Base-by-base conservation (phyloP, 2,888 invertebrate species). In the Tortricodes alternella region DNA sequence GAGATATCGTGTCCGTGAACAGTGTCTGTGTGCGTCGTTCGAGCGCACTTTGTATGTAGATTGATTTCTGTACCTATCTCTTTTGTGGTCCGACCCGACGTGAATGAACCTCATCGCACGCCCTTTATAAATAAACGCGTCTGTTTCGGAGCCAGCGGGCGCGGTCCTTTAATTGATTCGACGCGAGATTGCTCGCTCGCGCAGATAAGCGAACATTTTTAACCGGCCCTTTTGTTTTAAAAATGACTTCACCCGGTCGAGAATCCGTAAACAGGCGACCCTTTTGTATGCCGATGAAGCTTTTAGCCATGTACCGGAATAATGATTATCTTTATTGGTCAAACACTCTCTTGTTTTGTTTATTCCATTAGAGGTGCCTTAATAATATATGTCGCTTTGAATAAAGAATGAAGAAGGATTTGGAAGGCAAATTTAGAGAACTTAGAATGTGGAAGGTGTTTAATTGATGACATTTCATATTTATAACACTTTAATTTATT, bases 81-180 rank as follows among this genome's bases (percentile, higher is more conserved):
- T n/a, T n/a, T n/a, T n/a, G n/a, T n/a, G n/a, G n/a, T n/a, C n/a
- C n/a, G n/a, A n/a, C n/a, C n/a, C n/a, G n/a, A 24, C 23, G 29
- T 21, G 21, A 53, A 37, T 53, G 37, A 37, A 49, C 49, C 13
- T 34, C 46, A 48, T 43, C 35, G 57, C 46, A 51, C 44, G 46
- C 49, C 56, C 49, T 64, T 62, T 57, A 64, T 65, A 68, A 65
- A 65, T 65, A 65, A 63, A 59, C 60, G 61, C 53, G 52, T 50
- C 59, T 46, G 57, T 57, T 59, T 52, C 63, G 64, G 60, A n/a
- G 53, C 58, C 67, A 66, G 61, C 64, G 68, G 67, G 66, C 63
- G 39, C 56, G 55, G 64, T 64, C 62, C 68, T 74, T 68, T 78
- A 79, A 79, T 80, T 79, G 79, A 75, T 78, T 76, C 70, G 62